Evolutionary conservation across 2,888 invertebrate species (phyloP).

Genomic region (Amphipoea lucens): DNA sequence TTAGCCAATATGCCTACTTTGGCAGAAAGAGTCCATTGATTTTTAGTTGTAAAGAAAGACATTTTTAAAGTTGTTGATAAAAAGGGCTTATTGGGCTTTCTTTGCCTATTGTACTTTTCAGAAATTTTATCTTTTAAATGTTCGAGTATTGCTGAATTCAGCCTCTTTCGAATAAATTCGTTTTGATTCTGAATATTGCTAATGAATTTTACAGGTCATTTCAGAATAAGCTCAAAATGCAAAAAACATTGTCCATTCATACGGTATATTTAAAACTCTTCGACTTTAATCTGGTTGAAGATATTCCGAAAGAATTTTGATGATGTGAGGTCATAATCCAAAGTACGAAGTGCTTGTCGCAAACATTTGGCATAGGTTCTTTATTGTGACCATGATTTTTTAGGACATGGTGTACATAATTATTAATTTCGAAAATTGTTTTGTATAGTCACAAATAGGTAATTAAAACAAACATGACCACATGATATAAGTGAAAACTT

Average conservation of each 20-base stretch:
- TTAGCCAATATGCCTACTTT: background rate
- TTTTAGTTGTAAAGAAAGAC: background rate
- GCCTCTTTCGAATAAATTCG: background rate
- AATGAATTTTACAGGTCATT: background rate
- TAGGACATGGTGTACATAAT: background rate
- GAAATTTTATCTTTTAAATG: no score
- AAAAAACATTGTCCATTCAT: constrained; percentile 24
- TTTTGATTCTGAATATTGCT: background rate
- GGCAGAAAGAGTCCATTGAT: background rate
- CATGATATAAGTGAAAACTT: no score
- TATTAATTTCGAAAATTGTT: background rate
- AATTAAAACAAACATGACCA: background rate
- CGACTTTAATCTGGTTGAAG: constrained; percentile 37
- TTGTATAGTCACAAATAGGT: no score
- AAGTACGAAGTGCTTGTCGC: constrained; percentile 39
- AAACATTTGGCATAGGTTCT: constrained; percentile 40
- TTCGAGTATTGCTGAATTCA: background rate
- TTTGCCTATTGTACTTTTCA: no score
- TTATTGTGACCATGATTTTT: constrained; percentile 33
- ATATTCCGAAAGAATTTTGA: constrained; percentile 49
- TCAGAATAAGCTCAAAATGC: constrained; percentile 13
- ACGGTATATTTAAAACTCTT: constrained; percentile 40
- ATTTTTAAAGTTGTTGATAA: no score
- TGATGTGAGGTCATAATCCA: constrained; percentile 48
- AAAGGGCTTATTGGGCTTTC: background rate